Evolutionary conservation across 2,888 invertebrate species (phyloP).

Genomic region (Toxonevra muliebris): DNA sequence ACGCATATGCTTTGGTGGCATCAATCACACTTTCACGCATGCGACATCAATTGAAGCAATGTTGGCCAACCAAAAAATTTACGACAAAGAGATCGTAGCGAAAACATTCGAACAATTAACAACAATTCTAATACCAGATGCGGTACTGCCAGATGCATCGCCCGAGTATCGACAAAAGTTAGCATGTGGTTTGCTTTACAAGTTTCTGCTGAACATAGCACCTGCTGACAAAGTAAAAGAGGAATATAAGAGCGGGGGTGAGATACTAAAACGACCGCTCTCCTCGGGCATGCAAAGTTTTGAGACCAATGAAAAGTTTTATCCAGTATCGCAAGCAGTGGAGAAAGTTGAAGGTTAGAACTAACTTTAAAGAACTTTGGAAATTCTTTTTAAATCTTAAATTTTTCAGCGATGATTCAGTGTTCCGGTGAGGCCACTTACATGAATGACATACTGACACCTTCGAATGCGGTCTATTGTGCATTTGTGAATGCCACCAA

Average conservation of each 20-base stretch:
- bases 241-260: conserved; percentile 69
- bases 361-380: background rate
- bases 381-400: background rate
- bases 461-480: conserved; percentile 70
- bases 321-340: conserved; percentile 80
- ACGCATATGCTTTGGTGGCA: conserved; percentile 73
- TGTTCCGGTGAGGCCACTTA: conserved; percentile 80
- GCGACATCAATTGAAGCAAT: conserved; percentile 69
- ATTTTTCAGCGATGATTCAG: conserved; percentile 69
- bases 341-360: conserved; percentile 73
- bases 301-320: conserved; percentile 73
- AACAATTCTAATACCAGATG: conserved; percentile 72
- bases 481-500: conserved; percentile 72
- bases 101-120: conserved; percentile 67
- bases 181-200: conserved; percentile 81
- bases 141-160: conserved; percentile 72
- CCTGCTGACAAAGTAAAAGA: conserved; percentile 67
- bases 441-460: conserved; percentile 74
- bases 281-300: conserved; percentile 76
- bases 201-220: conserved; percentile 70
- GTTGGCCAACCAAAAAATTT: conserved; percentile 65
- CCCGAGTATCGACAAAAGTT: conserved; percentile 74
- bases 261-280: conserved; percentile 69
- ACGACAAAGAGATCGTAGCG: conserved; percentile 63
- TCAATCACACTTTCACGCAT: conserved; percentile 67